Evolutionary conservation across 1,140 invertebrate genomes (phyloP).

Genomic region (Musca vetustissima): DNA sequence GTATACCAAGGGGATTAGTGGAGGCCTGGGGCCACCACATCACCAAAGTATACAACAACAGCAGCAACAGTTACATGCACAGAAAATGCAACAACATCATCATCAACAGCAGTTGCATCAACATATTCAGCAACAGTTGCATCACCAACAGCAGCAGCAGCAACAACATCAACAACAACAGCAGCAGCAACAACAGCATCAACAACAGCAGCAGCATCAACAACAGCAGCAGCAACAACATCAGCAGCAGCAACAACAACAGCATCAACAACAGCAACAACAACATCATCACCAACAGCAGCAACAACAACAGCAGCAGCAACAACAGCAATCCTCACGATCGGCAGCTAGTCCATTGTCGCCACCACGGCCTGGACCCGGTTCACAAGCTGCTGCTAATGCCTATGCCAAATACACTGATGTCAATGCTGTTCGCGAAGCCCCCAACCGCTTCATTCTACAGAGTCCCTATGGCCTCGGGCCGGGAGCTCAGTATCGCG

Average conservation of each 20-base stretch:
- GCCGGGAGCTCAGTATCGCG: constrained; percentile 44
- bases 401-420: constrained; percentile 44
- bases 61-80: constrained; percentile 21
- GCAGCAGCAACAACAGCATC: constrained; percentile 44
- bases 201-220: constrained; percentile 37
- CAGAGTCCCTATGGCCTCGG: constrained; percentile 36
- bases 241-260: constrained; percentile 36
- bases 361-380: constrained; percentile 48
- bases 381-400: constrained; percentile 41
- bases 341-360: constrained; percentile 52
- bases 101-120: constrained; percentile 14
- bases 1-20: constrained; percentile 42
- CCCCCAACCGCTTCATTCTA: constrained; percentile 44
- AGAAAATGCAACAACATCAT: constrained; percentile 18
- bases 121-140: constrained; percentile 3
- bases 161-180: constrained; percentile 31
- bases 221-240: constrained; percentile 33
- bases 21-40: constrained; percentile 35
- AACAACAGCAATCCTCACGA: constrained; percentile 44
- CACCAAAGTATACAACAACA: constrained; percentile 23
- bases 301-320: constrained; percentile 36
- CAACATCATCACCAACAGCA: constrained; percentile 37
- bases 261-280: constrained; percentile 36
- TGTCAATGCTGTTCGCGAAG: constrained; percentile 36
- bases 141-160: constrained; percentile 36